Evolutionary conservation across 2,888 invertebrate genomes (phyloP).

Genomic region (Sphaerophoria rueppellii): DNA sequence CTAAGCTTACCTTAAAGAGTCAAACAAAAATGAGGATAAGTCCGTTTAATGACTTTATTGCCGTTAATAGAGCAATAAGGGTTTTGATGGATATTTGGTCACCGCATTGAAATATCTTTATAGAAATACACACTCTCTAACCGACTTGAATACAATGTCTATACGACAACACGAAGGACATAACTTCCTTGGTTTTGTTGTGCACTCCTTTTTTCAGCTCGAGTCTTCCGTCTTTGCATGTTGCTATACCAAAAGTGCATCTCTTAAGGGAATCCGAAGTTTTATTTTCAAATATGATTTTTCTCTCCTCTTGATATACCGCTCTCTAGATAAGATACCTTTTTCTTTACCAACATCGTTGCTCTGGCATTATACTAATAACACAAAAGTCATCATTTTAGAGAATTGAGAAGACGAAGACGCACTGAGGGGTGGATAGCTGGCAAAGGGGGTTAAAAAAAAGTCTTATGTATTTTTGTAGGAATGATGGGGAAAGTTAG

Average conservation of each 20-base stretch:
- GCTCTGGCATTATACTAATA: constrained; percentile 71
- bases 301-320: constrained; percentile 30
- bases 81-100: neutral
- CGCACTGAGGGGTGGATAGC: too few species aligned
- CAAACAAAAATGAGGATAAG: too few species aligned
- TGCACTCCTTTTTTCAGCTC: neutral
- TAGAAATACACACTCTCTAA: neutral
- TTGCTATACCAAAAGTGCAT: constrained; percentile 61
- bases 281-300: constrained; percentile 64
- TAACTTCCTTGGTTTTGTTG: constrained; percentile 47
- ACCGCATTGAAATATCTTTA: neutral
- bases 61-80: too few species aligned
- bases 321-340: neutral
- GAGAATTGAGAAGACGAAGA: neutral
- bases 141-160: constrained; percentile 1
- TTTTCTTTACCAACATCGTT: constrained; percentile 34
- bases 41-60: too few species aligned
- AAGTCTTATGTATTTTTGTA: constrained; percentile 34
- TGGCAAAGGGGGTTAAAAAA: neutral
- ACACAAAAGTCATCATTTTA: constrained; percentile 70
- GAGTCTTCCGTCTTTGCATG: constrained; percentile 28
- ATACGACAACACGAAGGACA: constrained; percentile 30
- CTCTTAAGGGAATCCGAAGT: constrained; percentile 63
- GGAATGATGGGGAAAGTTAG: constrained; percentile 52
- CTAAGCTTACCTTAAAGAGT: too few species aligned